Conservation (phyloP, 30 jellyfish, hydroid and myxozoan genomes). For the Mastigias papua region DNA sequence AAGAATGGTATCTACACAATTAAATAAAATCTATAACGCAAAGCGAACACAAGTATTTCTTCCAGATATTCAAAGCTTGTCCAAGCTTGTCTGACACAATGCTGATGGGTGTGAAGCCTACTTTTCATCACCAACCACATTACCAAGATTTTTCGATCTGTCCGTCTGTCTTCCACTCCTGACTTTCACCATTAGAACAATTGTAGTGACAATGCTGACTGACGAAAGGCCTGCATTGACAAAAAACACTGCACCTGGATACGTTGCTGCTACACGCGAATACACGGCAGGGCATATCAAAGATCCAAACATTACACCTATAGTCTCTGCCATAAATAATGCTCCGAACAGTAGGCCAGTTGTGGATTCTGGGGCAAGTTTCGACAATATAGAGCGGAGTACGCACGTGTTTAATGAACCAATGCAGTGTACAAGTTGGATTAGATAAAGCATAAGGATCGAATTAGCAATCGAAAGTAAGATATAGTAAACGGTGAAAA, state of each 20-base stretch:
- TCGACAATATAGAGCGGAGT: not conserved
- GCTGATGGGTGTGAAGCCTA: no score
- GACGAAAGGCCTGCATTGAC: not conserved
- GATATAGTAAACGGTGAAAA: not conserved
- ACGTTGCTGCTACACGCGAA: not conserved
- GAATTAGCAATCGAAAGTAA: constrained; percentile 10
- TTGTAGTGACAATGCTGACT: not conserved
- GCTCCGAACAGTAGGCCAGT: constrained; percentile 26
- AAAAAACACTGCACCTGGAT: constrained; percentile 24
- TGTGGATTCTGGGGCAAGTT: not conserved
- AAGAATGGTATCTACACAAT: no score
- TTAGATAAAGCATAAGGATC: constrained; percentile 1
- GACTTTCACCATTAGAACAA: not conserved
- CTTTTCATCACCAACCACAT: no score
- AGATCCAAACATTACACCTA: constrained; percentile 12
- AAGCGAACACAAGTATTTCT: no score
- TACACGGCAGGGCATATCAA: not conserved
- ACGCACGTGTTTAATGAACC: not conserved
- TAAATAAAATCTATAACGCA: no score
- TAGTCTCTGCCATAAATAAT: constrained; percentile 3
- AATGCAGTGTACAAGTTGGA: constrained; percentile 1
- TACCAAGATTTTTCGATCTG: no score
- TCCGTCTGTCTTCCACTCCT: no score
- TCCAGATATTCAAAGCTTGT: no score
- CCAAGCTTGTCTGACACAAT: no score